These are phyloP conservation scores for Dysidea cf. avara DNA, from an alignment of 37 sponge, comb jelly and placozoan genomes.

Conservation along the genomic window DNA sequence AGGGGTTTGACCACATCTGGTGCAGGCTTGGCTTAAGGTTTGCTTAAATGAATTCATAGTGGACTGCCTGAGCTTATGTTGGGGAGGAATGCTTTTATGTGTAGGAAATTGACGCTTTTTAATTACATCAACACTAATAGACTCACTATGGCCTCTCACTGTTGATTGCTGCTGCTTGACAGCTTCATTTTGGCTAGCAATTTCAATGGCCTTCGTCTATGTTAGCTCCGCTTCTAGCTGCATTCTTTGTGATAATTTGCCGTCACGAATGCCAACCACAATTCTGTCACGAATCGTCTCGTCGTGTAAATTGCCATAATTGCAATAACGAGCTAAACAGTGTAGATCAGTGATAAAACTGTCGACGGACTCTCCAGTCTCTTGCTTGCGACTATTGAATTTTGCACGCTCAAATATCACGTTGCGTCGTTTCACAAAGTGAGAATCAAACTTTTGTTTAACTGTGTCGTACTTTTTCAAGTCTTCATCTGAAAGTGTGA, in stretches of 20 bases:
- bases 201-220: neutral
- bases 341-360: slow-evolving; percentile 8
- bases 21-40: too few relatives aligned
- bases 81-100: too few relatives aligned
- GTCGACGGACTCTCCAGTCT: slow-evolving; percentile 10
- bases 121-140: too few relatives aligned
- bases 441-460: neutral
- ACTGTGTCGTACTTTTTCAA: slow-evolving; percentile 12
- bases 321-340: slow-evolving; percentile 5
- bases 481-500: neutral
- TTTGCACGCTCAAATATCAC: slow-evolving; percentile 11
- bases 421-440: slow-evolving; percentile 14
- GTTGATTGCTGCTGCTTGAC: slow-evolving; percentile 5
- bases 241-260: slow-evolving; percentile 2
- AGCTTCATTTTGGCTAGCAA: neutral
- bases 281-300: slow-evolving; percentile 13
- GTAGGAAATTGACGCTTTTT: too few relatives aligned
- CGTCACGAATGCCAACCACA: slow-evolving; percentile 10
- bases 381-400: slow-evolving; percentile 3
- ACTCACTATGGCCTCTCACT: slow-evolving; percentile 1
- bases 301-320: slow-evolving; percentile 5
- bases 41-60: too few relatives aligned
- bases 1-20: too few relatives aligned
- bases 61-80: too few relatives aligned
- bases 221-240: slow-evolving; percentile 3